Evolutionary conservation across 2,113 vertebrate genomes (phyloP).

Genomic region (Sinocyclocheilus anophthalmus): DNA sequence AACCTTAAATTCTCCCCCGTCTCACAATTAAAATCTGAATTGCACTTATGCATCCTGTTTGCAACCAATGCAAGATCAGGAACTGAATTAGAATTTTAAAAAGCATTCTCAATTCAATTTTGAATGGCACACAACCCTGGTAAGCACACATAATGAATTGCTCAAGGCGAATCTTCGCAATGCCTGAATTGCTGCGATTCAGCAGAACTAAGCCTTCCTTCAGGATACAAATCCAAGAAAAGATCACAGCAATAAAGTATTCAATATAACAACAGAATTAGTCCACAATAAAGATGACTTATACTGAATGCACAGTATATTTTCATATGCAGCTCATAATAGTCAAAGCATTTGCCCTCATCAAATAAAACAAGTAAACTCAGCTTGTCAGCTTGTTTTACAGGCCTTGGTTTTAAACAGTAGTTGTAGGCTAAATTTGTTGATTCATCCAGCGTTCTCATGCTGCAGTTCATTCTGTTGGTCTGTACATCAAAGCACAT

Average conservation of each 20-base stretch:
- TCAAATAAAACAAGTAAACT: slow-evolving; percentile 13
- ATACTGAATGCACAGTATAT: not conserved
- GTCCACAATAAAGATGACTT: not conserved
- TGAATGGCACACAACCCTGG: not conserved
- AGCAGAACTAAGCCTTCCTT: not conserved
- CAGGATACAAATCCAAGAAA: not conserved
- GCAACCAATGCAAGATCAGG: not conserved
- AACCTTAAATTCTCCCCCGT: not conserved
- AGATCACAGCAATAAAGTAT: not conserved
- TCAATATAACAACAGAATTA: not conserved
- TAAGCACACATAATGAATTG: not conserved
- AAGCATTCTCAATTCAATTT: not conserved
- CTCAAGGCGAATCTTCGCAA: not conserved
- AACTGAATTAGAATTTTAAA: not conserved
- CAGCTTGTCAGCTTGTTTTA: not conserved
- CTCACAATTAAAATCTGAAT: not conserved
- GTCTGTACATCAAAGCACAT: slow-evolving; percentile 32
- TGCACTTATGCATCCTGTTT: not conserved
- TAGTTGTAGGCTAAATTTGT: not conserved
- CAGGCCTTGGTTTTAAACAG: not conserved
- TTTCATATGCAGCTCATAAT: not conserved
- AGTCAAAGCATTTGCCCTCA: not conserved
- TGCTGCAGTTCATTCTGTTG: not conserved
- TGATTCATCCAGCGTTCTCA: slow-evolving; percentile 1
- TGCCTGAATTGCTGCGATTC: too few relatives aligned